Percentiles rank a stretch among this genome's conserved stretches.
phyloP scores from a whole-genome alignment of 2,113 vertebrate genomes.

The Ptychochromis oligacanthus region DNA sequence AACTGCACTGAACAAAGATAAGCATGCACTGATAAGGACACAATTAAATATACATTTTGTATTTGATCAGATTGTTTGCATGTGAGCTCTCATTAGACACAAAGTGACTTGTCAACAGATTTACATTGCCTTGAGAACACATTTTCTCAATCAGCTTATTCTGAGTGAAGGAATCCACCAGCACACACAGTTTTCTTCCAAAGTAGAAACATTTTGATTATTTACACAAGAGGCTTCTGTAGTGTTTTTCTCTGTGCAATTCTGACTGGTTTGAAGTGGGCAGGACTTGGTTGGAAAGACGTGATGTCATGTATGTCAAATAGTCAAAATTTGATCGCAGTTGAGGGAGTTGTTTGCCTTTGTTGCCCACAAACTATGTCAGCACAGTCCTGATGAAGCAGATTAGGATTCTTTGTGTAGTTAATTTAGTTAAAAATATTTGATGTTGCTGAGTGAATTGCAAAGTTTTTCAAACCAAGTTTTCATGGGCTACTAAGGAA shows the following conservation, averaged over 20 bases:
- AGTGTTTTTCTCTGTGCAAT: background rate
- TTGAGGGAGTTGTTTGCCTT: background rate
- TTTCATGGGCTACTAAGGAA: background rate
- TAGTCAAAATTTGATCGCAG: background rate
- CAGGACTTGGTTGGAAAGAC: background rate
- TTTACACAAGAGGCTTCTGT: slow-evolving; percentile 8
- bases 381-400: background rate
- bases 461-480: background rate
- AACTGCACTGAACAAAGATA: background rate
- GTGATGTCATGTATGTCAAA: background rate
- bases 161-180: background rate
- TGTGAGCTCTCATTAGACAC: slow-evolving; percentile 1
- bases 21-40: background rate
- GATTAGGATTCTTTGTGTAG: background rate
- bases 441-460: background rate
- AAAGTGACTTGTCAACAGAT: background rate
- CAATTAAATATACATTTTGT: slow-evolving; percentile 12
- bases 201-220: background rate
- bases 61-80: slow-evolving; percentile 31
- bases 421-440: background rate
- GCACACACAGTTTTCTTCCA: background rate
- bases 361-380: background rate
- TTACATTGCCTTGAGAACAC: slow-evolving; percentile 34
- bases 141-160: slow-evolving; percentile 21
- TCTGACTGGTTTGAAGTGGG: slow-evolving; percentile 13